A percentile compares a stretch with the other conserved stretches of the same genome.
These are phyloP conservation scores for Zoanthus gigantus DNA, from an alignment of 92 coral and sea anemone species.

Conservation along the genomic window DNA sequence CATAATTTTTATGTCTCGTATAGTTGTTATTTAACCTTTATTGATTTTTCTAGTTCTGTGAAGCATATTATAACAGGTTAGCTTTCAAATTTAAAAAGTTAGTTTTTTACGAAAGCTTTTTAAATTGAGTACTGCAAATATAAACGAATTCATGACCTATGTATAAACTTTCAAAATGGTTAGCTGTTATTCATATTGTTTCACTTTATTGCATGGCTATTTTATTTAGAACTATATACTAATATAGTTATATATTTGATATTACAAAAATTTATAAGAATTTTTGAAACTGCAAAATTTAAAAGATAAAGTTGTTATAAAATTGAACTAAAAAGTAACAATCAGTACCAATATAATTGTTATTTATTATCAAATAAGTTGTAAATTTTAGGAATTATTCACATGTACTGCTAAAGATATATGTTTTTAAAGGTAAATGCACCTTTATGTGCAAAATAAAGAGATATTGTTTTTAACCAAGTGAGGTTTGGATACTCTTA, in stretches of 20 bases:
- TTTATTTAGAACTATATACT: not conserved
- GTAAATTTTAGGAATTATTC: slow-evolving; percentile 23
- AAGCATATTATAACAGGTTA: not conserved
- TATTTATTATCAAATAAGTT: slow-evolving; percentile 49
- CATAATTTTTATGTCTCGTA: not conserved
- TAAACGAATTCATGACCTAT: not conserved
- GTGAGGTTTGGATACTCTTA: not conserved
- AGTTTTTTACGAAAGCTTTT: not conserved
- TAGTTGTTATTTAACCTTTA: not conserved
- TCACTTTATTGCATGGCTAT: not conserved
- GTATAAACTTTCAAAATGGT: not conserved
- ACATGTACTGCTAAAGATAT: slow-evolving; percentile 40
- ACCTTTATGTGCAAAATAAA: slow-evolving; percentile 47
- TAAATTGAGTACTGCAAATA: slow-evolving; percentile 1
- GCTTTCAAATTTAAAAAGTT: not conserved
- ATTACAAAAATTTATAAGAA: not conserved
- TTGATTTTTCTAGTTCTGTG: slow-evolving; percentile 20
- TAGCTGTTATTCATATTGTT: not conserved
- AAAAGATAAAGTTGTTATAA: not conserved
- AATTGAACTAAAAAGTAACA: slow-evolving; percentile 5
- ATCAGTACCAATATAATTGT: slow-evolving; percentile 26
- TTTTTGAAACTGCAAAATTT: slow-evolving; percentile 11
- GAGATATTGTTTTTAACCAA: not conserved
- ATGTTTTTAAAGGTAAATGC: slow-evolving; percentile 22
- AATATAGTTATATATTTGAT: slow-evolving; percentile 35